Evolutionary conservation across 2,888 invertebrate genomes (phyloP), one percentile per base, ranked within the genome.

Genomic region (Oegoconia quadripuncta): DNA sequence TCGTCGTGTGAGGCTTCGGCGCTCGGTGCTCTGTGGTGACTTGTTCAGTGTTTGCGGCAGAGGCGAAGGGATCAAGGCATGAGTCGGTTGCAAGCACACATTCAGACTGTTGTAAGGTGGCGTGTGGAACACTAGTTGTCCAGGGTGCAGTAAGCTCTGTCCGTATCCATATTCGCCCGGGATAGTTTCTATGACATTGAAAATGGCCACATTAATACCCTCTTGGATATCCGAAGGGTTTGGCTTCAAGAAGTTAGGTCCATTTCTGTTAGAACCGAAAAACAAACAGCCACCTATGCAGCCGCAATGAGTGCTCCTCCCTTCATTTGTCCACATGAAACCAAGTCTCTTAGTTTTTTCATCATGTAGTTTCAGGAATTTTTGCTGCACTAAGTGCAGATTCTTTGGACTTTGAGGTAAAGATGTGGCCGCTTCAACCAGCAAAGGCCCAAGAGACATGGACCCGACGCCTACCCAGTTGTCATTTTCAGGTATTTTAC

Each of bases 201-300:
- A 94, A 49, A 92, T 91, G 2, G 96, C 95, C 39, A 96, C 91
- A 60, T 96, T 96, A 23, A 93, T 90, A 2, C 95, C 95, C 56
- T 96, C 96, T 39, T 91, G 91, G 26, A 95, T 81, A 78, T 96
- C 96, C 41, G 93, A 91, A 16, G 92, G 89, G 46, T 91, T 93
- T 0, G 97, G 96, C 63, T 95, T 95, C 52, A 98, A 95, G 78
- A 98, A 97, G 50, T 92, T 91, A 8, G 91, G 84, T 0, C 98
- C 98, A 71, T 97, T 97, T 62, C 92, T 91, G 74, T 98, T 98
- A 37, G 91, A 92, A 2, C 98, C 99, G 68, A 99, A 99, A 84
- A 99, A 99, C 8, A 90, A 89, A 66, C 97, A 98, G 0, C 98
- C 98, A 2, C 99, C 99, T 18, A 95, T 93, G 72, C 99, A 99